Base-by-base conservation (phyloP, 2,888 invertebrate species). In the Drosophila melanosoma region DNA sequence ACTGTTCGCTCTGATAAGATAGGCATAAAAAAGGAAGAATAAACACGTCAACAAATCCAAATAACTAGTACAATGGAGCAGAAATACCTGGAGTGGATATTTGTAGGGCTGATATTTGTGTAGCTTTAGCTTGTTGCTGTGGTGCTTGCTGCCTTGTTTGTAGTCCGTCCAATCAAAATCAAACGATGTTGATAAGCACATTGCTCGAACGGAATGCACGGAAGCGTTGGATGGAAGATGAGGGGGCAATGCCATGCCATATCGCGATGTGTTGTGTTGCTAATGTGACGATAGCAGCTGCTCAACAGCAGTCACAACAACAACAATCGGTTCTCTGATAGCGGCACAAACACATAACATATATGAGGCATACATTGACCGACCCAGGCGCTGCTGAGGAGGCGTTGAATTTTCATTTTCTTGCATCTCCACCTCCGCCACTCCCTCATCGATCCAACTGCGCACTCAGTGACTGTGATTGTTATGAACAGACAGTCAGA, bases 331-430 rank as follows among this genome's bases (percentile, higher is more conserved):
- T 78, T 76, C 77, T 78, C 56, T 69, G 67, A 65, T 66, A 66
- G 65, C 60, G 67, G 60, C 49, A 64, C 36, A 54, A 64, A 69
- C 62, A 68, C 62, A 63, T 49, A 48, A 66, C 36, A 58, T 40
- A 32, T 35, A 60, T 33, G 51, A 45, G 38, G 53, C 36, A 51
- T 40, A 66, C 38, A 57, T 64, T 61, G 62, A 63, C 62, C 49
- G 62, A 63, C 52, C 56, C 66, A 48, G 33, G 48, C 35, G 53
- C 48, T 40, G 56, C 8, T 38, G 23, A 36, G 29, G 38, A 67
- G 64, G 88, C 69, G 69, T 89, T 88, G 67, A 77, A 81, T 87
- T 83, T 86, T 83, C 72, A 80, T 87, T 78, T 89, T 89, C 52
- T 73, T 59, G 52, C 67, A 59, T 8, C 33, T 20, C 20, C 15